A percentile compares a stretch with the other conserved stretches of the same genome.
phyloP scores from a whole-genome alignment of 2,888 invertebrate species.

The Gortyna flavago region DNA sequence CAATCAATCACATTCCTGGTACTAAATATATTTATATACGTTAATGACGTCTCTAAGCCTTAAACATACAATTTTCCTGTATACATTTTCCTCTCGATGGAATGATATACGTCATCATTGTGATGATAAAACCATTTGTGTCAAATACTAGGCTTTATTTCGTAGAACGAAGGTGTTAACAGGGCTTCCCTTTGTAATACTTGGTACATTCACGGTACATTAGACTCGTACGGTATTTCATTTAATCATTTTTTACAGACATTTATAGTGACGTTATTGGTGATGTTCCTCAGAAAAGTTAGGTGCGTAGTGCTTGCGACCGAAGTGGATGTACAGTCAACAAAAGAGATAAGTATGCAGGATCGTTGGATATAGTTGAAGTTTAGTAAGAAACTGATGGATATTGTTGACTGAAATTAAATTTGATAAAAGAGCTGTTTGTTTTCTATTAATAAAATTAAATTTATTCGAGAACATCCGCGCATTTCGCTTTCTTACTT shows the following conservation, averaged over 20 bases:
- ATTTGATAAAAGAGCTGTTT: no score
- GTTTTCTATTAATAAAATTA: no score
- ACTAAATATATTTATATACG: constrained; percentile 7
- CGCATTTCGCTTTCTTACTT: no score
- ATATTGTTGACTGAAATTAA: no score
- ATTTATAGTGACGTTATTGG: not conserved
- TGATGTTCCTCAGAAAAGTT: not conserved
- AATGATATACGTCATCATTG: constrained; percentile 12
- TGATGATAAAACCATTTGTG: constrained; percentile 12
- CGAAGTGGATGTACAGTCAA: no score
- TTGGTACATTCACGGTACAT: not conserved
- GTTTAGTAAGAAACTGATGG: no score
- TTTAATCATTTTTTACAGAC: not conserved
- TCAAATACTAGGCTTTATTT: constrained; percentile 11
- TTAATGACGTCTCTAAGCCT: constrained; percentile 17
- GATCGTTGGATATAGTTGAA: no score
- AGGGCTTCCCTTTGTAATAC: constrained; percentile 27
- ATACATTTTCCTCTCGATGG: constrained; percentile 26
- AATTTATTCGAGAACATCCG: no score
- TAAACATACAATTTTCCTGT: constrained; percentile 33
- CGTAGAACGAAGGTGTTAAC: constrained; percentile 19
- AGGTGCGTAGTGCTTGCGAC: no score
- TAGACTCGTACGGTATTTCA: not conserved
- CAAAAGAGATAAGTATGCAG: no score
- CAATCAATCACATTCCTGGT: constrained; percentile 33